Evolutionary conservation across 2,113 vertebrate genomes (phyloP).

Genomic region (Pseudopipra pipra): DNA sequence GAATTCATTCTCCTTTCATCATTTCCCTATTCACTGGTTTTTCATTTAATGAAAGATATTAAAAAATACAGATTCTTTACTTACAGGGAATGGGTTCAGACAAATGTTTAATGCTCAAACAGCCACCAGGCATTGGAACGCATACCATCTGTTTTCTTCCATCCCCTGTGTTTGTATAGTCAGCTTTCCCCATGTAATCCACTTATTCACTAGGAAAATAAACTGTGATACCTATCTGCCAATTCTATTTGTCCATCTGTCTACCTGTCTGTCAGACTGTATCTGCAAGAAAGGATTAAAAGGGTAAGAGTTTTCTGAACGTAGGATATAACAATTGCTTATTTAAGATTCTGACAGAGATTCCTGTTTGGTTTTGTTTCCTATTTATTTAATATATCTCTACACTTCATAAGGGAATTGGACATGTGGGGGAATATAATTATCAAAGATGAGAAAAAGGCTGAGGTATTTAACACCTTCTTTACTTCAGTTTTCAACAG

Average conservation of each 20-base stretch:
- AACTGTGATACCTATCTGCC: conserved; percentile 22
- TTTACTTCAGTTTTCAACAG: no score
- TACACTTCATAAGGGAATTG: background rate
- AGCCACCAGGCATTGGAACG: background rate
- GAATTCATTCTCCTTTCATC: background rate
- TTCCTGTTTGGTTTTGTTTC: background rate
- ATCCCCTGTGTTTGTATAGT: conserved; percentile 17
- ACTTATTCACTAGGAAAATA: conserved; percentile 32
- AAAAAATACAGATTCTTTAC: background rate
- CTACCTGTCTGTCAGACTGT: background rate
- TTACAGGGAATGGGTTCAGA: background rate
- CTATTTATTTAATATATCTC: background rate
- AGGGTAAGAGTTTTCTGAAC: background rate
- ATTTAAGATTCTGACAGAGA: background rate
- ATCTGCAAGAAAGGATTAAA: background rate
- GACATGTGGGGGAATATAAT: no score
- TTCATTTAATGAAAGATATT: background rate
- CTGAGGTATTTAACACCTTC: no score
- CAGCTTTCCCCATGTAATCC: conserved; percentile 3
- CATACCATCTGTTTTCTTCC: conserved; percentile 43
- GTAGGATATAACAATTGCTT: background rate
- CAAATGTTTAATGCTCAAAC: conserved; percentile 22
- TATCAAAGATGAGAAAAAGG: no score
- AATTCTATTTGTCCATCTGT: conserved; percentile 36
- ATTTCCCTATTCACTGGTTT: background rate